A percentile compares a stretch with the other conserved stretches of the same genome.
Conservation (phyloP, 2,113 vertebrate genomes). For the Channa argus region DNA sequence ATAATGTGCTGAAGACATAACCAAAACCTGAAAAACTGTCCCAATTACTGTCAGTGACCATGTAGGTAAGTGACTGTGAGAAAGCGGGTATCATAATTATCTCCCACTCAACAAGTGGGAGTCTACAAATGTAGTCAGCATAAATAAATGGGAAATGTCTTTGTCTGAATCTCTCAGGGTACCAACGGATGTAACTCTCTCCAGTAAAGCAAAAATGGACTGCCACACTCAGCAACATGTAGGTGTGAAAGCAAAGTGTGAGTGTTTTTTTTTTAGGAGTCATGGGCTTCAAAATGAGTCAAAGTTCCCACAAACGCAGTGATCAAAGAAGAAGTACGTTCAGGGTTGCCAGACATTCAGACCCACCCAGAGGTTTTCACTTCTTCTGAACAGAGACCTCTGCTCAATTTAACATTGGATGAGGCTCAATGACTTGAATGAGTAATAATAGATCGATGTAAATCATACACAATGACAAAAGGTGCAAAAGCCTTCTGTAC, state of each 20-base stretch:
- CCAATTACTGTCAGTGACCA: not conserved
- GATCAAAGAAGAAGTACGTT: slow-evolving; percentile 45
- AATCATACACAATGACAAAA: not conserved
- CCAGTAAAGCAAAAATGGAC: slow-evolving; percentile 37
- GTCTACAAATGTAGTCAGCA: slow-evolving; percentile 29
- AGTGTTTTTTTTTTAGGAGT: slow-evolving; percentile 56
- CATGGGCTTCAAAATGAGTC: not conserved
- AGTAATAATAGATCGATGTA: not conserved
- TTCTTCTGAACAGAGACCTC: slow-evolving; percentile 28
- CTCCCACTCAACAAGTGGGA: not conserved
- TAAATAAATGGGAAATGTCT: slow-evolving; percentile 47
- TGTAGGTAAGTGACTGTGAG: not conserved
- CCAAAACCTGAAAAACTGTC: not conserved
- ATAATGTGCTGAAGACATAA: too few species aligned
- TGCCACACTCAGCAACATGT: slow-evolving; percentile 62
- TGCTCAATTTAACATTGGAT: slow-evolving; percentile 1
- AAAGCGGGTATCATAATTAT: not conserved
- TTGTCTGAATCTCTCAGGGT: slow-evolving; percentile 30
- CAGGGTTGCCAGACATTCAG: not conserved
- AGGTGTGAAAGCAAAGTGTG: slow-evolving; percentile 62
- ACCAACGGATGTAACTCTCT: slow-evolving; percentile 39
- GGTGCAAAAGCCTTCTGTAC: not conserved
- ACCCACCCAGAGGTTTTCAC: slow-evolving; percentile 63
- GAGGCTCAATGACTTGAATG: not conserved
- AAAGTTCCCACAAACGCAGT: slow-evolving; percentile 47